Percentiles rank a stretch among this genome's conserved stretches.
phyloP scores from a whole-genome alignment of 2,113 vertebrate genomes.

The Semnornis frantzii region DNA sequence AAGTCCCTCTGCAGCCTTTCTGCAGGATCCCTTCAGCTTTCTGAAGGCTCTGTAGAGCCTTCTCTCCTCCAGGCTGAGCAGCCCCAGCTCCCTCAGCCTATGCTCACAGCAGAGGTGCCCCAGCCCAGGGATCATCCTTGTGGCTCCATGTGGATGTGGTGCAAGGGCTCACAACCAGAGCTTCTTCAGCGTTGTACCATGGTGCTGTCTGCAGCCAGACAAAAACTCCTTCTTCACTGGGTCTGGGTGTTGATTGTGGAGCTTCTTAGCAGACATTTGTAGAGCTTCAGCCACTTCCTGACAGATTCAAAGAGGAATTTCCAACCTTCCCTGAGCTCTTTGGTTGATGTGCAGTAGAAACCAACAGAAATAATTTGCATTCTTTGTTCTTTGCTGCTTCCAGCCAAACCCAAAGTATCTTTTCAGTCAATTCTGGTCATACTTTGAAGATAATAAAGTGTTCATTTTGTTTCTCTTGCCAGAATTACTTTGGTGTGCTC shows the following conservation, averaged over 20 bases:
- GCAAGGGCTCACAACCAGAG: neutral
- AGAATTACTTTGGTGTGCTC: neutral
- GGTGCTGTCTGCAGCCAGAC: neutral
- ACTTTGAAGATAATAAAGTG: neutral
- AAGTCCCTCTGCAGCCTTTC: too few species aligned
- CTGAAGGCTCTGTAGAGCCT: too few species aligned
- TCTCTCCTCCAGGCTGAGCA: too few species aligned
- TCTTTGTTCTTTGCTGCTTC: neutral
- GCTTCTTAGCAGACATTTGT: neutral
- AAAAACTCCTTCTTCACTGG: neutral
- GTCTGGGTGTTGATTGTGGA: neutral
- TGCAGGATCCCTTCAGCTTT: too few species aligned
- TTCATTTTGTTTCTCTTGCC: neutral
- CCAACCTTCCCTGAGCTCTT: neutral
- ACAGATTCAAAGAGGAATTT: neutral
- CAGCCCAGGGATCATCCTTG: too few species aligned
- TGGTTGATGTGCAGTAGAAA: neutral
- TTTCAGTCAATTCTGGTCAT: neutral
- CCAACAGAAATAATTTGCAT: neutral
- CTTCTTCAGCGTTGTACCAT: neutral
- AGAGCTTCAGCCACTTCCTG: neutral
- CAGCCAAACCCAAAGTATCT: neutral
- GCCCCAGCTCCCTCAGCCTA: too few species aligned
- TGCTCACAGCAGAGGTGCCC: too few species aligned
- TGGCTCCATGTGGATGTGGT: neutral